Evolutionary conservation across 1,140 invertebrate species (phyloP).

Genomic region (Eubasilissa regina): DNA sequence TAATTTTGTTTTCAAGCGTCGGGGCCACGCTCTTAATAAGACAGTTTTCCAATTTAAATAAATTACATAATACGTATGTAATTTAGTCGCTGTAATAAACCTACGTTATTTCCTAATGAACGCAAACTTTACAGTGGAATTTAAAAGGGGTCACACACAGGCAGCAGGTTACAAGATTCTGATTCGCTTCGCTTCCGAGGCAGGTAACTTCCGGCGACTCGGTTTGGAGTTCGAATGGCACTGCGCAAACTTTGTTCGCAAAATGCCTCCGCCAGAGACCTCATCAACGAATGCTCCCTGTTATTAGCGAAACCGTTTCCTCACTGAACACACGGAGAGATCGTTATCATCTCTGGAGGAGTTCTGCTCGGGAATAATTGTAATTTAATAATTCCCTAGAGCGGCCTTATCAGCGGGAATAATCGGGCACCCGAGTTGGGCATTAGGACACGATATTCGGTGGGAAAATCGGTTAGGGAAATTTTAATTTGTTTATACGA

Average conservation of each 20-base stretch:
- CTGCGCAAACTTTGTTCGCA: background rate
- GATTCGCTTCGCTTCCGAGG: background rate
- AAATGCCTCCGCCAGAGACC: background rate
- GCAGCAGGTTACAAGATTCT: background rate
- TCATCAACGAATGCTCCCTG: constrained; percentile 13
- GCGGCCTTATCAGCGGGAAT: constrained; percentile 1
- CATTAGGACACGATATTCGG: background rate
- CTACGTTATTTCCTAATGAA: too few species aligned
- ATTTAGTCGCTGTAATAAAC: too few species aligned
- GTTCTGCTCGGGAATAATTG: constrained; percentile 17
- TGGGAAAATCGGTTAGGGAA: background rate
- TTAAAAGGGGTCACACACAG: too few species aligned
- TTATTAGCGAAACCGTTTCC: constrained; percentile 10
- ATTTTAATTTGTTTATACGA: too few species aligned
- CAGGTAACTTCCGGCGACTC: background rate
- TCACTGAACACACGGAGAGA: constrained; percentile 10
- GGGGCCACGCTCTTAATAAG: too few species aligned
- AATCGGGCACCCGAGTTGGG: background rate
- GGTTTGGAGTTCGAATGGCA: background rate
- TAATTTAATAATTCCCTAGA: constrained; percentile 20
- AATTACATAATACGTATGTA: too few species aligned
- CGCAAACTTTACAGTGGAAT: too few species aligned
- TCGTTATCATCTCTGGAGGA: background rate
- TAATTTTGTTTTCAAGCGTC: too few species aligned
- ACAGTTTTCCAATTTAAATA: too few species aligned